Evolutionary conservation across 2,888 invertebrate genomes (phyloP).

Genomic region (Dynastes tityus): DNA sequence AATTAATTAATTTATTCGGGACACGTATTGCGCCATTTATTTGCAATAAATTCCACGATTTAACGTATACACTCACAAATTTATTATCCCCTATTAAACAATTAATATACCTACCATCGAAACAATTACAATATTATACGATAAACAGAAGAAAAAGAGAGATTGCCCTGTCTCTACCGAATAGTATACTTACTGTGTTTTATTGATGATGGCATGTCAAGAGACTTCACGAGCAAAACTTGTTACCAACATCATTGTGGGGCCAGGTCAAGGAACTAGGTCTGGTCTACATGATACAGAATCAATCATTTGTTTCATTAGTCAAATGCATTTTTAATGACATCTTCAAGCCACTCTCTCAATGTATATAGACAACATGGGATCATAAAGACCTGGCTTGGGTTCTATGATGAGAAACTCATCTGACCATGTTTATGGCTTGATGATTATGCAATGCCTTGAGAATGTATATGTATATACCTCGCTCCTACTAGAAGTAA

Average conservation of each 20-base stretch:
- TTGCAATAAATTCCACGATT: no score
- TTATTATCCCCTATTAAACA: no score
- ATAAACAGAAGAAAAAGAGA: background rate
- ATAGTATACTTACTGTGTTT: conserved; percentile 61
- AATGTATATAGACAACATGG: conserved; percentile 29
- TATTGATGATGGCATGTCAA: conserved; percentile 67
- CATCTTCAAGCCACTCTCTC: conserved; percentile 59
- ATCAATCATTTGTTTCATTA: conserved; percentile 69
- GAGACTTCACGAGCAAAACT: conserved; percentile 66
- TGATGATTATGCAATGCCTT: conserved; percentile 50
- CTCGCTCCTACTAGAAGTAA: no score
- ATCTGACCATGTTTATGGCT: conserved; percentile 37
- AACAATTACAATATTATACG: no score
- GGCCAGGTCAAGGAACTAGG: conserved; percentile 62
- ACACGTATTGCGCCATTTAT: no score
- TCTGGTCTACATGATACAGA: conserved; percentile 64
- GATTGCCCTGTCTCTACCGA: conserved; percentile 15
- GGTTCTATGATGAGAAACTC: conserved; percentile 40
- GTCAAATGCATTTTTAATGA: conserved; percentile 68
- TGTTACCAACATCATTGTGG: conserved; percentile 62
- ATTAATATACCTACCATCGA: no score
- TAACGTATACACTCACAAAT: background rate
- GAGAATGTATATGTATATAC: conserved; percentile 31
- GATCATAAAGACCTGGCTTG: conserved; percentile 32
- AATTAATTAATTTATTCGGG: no score